A percentile compares a stretch with the other conserved stretches of the same genome.
Conservation (phyloP, 2,113 vertebrate genomes). For the Copsychus sechellarum region DNA sequence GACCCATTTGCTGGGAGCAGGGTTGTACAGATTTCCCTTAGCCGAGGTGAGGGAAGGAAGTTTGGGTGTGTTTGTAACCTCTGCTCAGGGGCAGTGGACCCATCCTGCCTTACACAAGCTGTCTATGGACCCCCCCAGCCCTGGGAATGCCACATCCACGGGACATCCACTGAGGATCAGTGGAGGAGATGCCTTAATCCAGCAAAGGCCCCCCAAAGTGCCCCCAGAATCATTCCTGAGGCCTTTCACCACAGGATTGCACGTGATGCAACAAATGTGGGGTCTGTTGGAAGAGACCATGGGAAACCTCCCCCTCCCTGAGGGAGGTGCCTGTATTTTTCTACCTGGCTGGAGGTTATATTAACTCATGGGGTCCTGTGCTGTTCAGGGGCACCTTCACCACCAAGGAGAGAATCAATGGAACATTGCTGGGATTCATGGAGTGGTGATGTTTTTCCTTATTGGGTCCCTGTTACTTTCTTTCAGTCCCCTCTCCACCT, state of each 20-base stretch:
- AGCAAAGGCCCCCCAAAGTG: neutral
- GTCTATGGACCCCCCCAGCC: neutral
- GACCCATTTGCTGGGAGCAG: neutral
- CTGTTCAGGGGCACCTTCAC: neutral
- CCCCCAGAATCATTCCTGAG: neutral
- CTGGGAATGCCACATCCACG: neutral
- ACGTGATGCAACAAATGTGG: neutral
- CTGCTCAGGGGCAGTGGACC: neutral
- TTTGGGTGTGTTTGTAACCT: neutral
- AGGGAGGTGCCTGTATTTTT: neutral
- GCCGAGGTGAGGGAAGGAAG: neutral
- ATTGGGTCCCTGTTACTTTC: too few species aligned
- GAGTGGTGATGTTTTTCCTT: neutral
- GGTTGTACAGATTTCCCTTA: neutral
- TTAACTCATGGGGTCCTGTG: neutral
- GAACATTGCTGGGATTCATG: neutral
- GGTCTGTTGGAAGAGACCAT: neutral
- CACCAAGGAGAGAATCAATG: neutral
- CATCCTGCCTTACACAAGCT: neutral
- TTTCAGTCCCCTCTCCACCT: neutral
- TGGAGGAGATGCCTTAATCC: neutral
- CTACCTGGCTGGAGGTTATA: neutral
- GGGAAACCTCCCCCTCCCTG: neutral
- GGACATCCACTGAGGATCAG: neutral
- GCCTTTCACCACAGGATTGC: neutral